phyloP scores from a whole-genome alignment of 2,797 vertebrate genomes.

The Falco biarmicus region DNA sequence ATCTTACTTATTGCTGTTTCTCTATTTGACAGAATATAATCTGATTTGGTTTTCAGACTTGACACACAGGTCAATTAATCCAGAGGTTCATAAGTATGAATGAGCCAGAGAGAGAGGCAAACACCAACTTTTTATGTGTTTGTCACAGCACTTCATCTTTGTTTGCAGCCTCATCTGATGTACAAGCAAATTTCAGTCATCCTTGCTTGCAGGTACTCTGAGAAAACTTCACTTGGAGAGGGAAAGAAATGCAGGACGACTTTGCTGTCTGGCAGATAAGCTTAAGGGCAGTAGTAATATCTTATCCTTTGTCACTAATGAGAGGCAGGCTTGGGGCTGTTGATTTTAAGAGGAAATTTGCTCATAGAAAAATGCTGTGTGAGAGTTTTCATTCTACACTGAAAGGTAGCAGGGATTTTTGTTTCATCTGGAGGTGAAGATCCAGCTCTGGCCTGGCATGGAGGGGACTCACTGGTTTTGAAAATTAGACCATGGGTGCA shows the following conservation, averaged over 20 bases:
- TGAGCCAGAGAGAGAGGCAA: constrained; percentile 13
- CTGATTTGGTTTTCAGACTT: not conserved
- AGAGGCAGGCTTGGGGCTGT: not conserved
- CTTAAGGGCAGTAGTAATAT: not conserved
- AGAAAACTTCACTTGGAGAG: not conserved
- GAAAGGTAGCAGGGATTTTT: not conserved
- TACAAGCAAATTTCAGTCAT: constrained; percentile 15
- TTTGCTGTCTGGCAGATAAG: not conserved
- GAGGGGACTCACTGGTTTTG: not conserved
- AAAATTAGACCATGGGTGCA: not conserved
- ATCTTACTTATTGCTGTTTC: constrained; percentile 29
- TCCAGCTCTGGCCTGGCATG: not conserved
- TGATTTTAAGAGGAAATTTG: constrained; percentile 1
- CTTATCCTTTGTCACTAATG: not conserved
- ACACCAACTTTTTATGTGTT: not conserved
- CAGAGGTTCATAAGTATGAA: not conserved
- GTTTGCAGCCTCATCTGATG: constrained; percentile 31
- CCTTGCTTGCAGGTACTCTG: not conserved
- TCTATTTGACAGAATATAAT: constrained; percentile 36
- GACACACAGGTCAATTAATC: constrained; percentile 28
- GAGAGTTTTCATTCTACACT: not conserved
- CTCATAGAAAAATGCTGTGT: not conserved
- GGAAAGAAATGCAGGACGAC: not conserved
- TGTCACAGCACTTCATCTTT: constrained; percentile 34
- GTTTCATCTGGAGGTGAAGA: not conserved